Percentiles rank a stretch among this genome's conserved stretches.
Evolutionary conservation across 2,888 invertebrate genomes (phyloP).

Genomic region (Amphipoea lucens): DNA sequence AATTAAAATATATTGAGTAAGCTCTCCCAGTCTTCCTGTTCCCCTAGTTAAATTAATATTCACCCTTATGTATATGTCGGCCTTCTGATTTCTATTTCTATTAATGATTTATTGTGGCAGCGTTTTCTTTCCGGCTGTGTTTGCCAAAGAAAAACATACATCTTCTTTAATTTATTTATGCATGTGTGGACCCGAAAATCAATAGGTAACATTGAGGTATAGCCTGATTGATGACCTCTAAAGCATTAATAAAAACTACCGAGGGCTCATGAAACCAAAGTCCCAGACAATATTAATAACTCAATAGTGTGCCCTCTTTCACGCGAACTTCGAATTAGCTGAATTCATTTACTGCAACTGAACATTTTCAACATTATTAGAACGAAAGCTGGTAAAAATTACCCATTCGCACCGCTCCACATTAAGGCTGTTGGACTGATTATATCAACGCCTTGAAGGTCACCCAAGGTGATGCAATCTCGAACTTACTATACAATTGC

Average conservation of each 20-base stretch:
- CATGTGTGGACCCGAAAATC: conserved; percentile 33
- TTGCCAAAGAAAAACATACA: conserved; percentile 20
- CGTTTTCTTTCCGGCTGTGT: conserved; percentile 18
- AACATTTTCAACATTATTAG: conserved; percentile 34
- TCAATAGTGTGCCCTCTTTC: conserved; percentile 58
- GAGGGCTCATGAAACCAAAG: conserved; percentile 33
- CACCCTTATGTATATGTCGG: conserved; percentile 48
- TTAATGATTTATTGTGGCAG: conserved; percentile 31
- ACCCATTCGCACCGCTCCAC: conserved; percentile 7
- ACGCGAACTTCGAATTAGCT: conserved; percentile 62
- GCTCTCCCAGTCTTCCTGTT: conserved; percentile 32
- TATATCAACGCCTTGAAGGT: conserved; percentile 26
- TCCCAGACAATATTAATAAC: conserved; percentile 52
- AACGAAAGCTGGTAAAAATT: conserved; percentile 25
- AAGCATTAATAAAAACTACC: conserved; percentile 37
- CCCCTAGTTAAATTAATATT: conserved; percentile 49
- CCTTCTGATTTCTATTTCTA: conserved; percentile 48
- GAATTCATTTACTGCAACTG: conserved; percentile 45
- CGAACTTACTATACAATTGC: neutral
- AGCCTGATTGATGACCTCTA: conserved; percentile 35
- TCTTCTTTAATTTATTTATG: conserved; percentile 11
- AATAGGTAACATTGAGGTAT: conserved; percentile 21
- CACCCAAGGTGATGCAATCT: conserved; percentile 5
- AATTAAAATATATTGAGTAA: conserved; percentile 56
- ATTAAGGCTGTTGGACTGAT: neutral